Base-by-base conservation (phyloP, 30 jellyfish, hydroid and myxozoan species). In the Pelagia noctiluca region DNA sequence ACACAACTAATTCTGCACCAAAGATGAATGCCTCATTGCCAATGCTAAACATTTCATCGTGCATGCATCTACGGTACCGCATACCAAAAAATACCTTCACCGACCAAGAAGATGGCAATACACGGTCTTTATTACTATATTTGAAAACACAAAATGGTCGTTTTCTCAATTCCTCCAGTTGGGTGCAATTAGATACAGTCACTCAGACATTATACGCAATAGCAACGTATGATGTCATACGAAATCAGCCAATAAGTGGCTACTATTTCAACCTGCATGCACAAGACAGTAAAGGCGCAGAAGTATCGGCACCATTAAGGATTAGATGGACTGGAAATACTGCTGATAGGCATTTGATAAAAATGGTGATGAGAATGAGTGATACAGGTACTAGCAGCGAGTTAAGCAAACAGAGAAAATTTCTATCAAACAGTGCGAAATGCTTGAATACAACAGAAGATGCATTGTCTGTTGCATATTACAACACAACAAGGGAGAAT, bases 131-230 rank as follows among this genome's bases (percentile, higher is more conserved):
- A 64, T 24, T 50, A 19, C 77, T 81, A 7, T 81, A 26, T n/a
- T 26, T 81, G 47, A 49, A 50, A 65, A 38, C 83, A 25, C 28
- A 24, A 1, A 72, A 60, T 35, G 95, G 95, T 1, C 21, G 28
- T 10, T 24, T 49, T 32, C 80, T 85, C 35, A 26, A 11, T 26
- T 8, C 28, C 2, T 8, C 91, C 31, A 85, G 97, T 26, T 92
- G 98, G 98, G 35, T 92, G 65, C 98, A 92, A 60, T 75, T 84
- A 8, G 92, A 92, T 72, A n/a, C 42, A 26, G 26, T n/a, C 1
- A 47, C 50, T 1, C 73, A 32, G 62, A 65, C 76, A 3, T 79
- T 92, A 10, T 85, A 50, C 47, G 98, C 93, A 18, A 70, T 86
- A 61, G 95, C 97, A 63, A 62, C 97, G 8, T 86, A 75, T 29